Base-by-base conservation (phyloP, 2,888 invertebrate species). In the Agrypnus murinus region DNA sequence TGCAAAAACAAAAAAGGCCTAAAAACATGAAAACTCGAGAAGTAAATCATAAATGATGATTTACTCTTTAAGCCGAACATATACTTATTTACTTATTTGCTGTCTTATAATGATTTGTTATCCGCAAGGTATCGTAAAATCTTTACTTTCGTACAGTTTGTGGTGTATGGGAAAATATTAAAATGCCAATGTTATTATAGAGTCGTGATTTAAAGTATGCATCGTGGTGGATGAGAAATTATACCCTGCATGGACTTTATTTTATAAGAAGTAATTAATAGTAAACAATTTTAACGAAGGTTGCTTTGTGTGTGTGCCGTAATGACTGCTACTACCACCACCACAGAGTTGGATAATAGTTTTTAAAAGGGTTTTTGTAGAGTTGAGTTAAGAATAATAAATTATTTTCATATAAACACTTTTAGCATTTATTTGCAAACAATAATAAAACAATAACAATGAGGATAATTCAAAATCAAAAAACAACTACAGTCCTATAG, bases 121-220 rank as follows among this genome's bases (percentile, higher is more conserved):
- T 55, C 55, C 55, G 55, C 55, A 55, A 36, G 55, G 15, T 55
- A 55, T 55, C 55, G 38, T 55, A 55, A 55, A 55, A 55, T 55
- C 55, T 55, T 15, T 36, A 36, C 36, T 15, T 36, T 5, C 55
- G 17, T n/a, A 32, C 12, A 53, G 53, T 36, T 50, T 55, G 55
- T 36, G 55, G 55, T 55, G 17, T 36, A 36, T 55, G 55, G 55
- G 55, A 55, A 50, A 36, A 17, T 36, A 36, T 34, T 55, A 55
- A 48, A 55, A 55, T 15, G 15, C 31, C 15, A 36, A 55, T 15
- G 55, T 55, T 55, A 55, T 55, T 55, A 36, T 55, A 17, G 38
- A 31, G 32, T 15, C 55, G 55, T 55, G 55, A 55, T 55, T 55
- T 55, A 55, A 17, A 15, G 1, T 40, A 12, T 17, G 7, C 5